A percentile compares a stretch with the other conserved stretches of the same genome.
These are phyloP conservation scores for Limanda limanda DNA, from an alignment of 2,113 vertebrate genomes.

Conservation along the genomic window DNA sequence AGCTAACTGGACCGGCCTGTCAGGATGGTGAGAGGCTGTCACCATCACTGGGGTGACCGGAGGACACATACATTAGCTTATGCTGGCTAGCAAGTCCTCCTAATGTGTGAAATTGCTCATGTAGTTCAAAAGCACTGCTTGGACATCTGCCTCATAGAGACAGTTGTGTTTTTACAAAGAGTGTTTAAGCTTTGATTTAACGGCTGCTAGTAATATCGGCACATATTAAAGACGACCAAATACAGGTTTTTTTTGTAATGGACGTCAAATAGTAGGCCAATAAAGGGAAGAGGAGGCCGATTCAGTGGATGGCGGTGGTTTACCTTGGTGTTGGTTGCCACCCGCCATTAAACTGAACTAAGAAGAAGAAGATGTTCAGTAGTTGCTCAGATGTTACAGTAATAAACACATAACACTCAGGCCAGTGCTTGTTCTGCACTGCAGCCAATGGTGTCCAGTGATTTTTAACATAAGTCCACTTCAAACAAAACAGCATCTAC, in stretches of 20 bases:
- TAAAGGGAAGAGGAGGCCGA: too few species aligned
- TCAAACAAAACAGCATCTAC: too few species aligned
- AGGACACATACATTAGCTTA: conserved; percentile 74
- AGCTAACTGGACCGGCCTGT: conserved; percentile 67
- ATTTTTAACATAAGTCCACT: too few species aligned
- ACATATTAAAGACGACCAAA: not conserved
- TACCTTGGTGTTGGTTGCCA: too few species aligned
- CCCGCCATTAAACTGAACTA: too few species aligned
- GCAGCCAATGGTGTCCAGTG: too few species aligned
- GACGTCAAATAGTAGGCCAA: too few species aligned
- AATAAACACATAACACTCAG: too few species aligned
- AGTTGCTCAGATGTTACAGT: too few species aligned
- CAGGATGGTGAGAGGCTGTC: conserved; percentile 77
- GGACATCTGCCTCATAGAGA: conserved; percentile 31
- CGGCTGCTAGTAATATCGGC: not conserved
- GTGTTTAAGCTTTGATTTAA: not conserved
- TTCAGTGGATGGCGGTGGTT: too few species aligned
- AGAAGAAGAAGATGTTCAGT: too few species aligned
- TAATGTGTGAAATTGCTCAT: conserved; percentile 80
- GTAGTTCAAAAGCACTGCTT: conserved; percentile 63
- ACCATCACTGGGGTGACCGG: conserved; percentile 59
- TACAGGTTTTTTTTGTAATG: not conserved
- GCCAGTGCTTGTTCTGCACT: too few species aligned
- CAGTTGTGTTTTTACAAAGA: not conserved
- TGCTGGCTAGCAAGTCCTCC: conserved; percentile 68